A percentile compares a stretch with the other conserved stretches of the same genome.
These are phyloP conservation scores for Medauroidea extradentata DNA, from an alignment of 1,140 invertebrate species.

Conservation along the genomic window DNA sequence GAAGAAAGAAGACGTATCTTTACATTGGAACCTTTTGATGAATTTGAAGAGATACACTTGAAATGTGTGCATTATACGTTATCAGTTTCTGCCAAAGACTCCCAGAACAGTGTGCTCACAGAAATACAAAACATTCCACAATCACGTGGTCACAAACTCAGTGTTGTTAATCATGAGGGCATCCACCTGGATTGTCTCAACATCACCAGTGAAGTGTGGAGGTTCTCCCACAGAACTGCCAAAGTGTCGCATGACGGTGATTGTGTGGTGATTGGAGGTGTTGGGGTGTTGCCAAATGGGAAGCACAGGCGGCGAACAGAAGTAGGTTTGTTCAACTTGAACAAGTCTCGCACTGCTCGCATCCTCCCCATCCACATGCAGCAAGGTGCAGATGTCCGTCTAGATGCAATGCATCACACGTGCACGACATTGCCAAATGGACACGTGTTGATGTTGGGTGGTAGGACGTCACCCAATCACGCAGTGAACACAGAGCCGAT, in stretches of 20 bases:
- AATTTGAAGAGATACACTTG: slow-evolving; percentile 51
- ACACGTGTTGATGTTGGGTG: slow-evolving; percentile 12
- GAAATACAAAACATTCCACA: no score
- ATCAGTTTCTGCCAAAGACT: slow-evolving; percentile 33
- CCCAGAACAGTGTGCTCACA: no score
- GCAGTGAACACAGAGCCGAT: slow-evolving; percentile 5
- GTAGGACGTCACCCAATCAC: slow-evolving; percentile 14
- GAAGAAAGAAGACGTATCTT: slow-evolving; percentile 41
- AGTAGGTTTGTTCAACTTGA: no score
- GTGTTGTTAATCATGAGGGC: no score
- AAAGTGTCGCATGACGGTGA: not conserved
- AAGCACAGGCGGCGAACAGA: not conserved
- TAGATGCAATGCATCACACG: not conserved
- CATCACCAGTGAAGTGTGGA: not conserved
- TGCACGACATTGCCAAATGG: not conserved
- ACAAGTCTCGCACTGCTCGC: no score
- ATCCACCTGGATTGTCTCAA: slow-evolving; percentile 9
- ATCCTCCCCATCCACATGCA: not conserved
- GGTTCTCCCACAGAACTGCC: not conserved
- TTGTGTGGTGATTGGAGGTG: not conserved
- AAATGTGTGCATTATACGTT: slow-evolving; percentile 52
- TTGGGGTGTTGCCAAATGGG: not conserved
- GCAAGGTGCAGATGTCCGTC: not conserved
- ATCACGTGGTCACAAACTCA: no score
- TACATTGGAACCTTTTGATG: slow-evolving; percentile 50